These are phyloP conservation scores for Scotopteryx bipunctaria DNA, from an alignment of 2,888 invertebrate genomes.

Conservation along the genomic window DNA sequence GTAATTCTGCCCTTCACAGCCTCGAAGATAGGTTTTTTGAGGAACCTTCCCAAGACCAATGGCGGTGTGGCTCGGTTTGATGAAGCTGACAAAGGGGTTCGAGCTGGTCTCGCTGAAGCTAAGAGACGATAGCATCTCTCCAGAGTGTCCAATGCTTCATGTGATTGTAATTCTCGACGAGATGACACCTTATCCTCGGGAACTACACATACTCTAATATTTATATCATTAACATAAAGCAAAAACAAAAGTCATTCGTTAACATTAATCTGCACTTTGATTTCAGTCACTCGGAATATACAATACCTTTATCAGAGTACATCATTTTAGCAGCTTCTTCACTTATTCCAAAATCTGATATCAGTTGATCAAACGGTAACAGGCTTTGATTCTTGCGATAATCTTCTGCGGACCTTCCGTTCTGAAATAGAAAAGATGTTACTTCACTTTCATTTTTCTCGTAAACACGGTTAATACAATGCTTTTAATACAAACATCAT, in stretches of 20 bases:
- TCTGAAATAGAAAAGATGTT: constrained; percentile 70
- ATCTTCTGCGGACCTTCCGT: constrained; percentile 90
- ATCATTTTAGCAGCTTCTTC: constrained; percentile 86
- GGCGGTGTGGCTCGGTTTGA: constrained; percentile 81
- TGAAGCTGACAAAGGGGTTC: constrained; percentile 84
- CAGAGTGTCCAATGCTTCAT: constrained; percentile 87
- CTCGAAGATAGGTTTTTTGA: constrained; percentile 89
- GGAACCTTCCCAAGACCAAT: constrained; percentile 87
- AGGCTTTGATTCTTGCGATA: constrained; percentile 87
- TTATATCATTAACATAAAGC: constrained; percentile 29
- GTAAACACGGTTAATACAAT: background rate
- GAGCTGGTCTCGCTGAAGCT: constrained; percentile 83
- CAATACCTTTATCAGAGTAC: constrained; percentile 90
- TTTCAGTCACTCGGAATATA: constrained; percentile 18
- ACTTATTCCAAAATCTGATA: constrained; percentile 87
- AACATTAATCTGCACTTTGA: background rate
- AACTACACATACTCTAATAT: constrained; percentile 76
- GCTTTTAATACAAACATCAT: constrained; percentile 87
- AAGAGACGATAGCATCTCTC: constrained; percentile 90
- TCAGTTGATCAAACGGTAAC: constrained; percentile 86
- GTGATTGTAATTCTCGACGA: constrained; percentile 87
- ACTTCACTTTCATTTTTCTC: background rate
- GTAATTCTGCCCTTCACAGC: constrained; percentile 89
- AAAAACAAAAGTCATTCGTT: background rate
- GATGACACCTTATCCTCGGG: constrained; percentile 89